Evolutionary conservation across 1,140 invertebrate species (phyloP), one percentile per base, ranked within the genome.

Genomic region (Drosophila persimilis): DNA sequence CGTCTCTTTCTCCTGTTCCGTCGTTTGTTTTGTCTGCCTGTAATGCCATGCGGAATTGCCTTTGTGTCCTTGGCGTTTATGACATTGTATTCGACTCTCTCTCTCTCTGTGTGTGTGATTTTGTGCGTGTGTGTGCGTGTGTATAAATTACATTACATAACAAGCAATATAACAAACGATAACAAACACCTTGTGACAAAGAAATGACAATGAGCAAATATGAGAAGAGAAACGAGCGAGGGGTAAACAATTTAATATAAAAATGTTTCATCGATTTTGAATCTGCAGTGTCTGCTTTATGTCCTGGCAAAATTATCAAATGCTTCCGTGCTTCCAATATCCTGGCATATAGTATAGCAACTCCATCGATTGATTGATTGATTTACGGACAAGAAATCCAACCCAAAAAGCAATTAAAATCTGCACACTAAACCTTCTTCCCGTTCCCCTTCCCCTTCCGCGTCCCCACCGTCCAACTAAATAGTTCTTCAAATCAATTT

Each of bases 131-230:
- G 60, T 64, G 45, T 78, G 75, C 59, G 54, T 81, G 60, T 78
- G 57, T 86, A 88, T 86, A 86, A 88, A 86, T 86, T 83, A 86
- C 78, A 83, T 86, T 89, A 79, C 84, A 88, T 77, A 86, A 86
- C 83, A 86, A 83, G 83, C 78, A 88, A 86, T 86, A 86, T 86
- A 86, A 86, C 83, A 86, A 86, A 86, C 83, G 83, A 86, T 86
- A 86, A 86, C 83, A 86, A 86, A 86, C 83, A 86, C 83, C 83
- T 86, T 86, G 83, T 71, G 60, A 43, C 44, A 53, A 57, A 43
- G 63, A 61, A 61, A 78, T 60, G 44, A 73, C 50, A 51, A 72
- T 43, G 59, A 72, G 46, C 13, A 61, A 73, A 62, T 55, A 54
- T 58, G 51, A 56, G 56, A 41, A 29, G 15, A 45, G 43, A 41